Evolutionary conservation across 2,888 invertebrate species (phyloP).

Genomic region (Eumerus sabulonum): DNA sequence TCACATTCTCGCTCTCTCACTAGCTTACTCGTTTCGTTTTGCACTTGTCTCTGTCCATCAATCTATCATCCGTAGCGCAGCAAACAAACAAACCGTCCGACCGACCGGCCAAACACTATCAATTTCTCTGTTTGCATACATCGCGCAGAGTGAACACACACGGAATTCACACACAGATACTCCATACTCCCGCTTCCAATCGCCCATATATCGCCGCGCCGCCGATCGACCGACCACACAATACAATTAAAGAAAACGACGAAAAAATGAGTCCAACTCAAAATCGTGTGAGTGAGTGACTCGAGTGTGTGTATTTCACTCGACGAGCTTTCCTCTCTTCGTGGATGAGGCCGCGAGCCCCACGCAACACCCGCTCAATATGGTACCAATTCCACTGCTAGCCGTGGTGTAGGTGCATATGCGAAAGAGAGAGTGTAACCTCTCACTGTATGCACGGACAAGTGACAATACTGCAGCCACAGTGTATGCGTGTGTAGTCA

Average conservation of each 20-base stretch:
- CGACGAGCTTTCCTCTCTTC: slow-evolving; percentile 25
- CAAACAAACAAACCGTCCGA: slow-evolving; percentile 11
- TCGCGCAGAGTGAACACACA: not conserved
- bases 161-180: slow-evolving; percentile 34
- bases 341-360: not conserved
- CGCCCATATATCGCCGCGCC: not conserved
- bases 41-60: slow-evolving; percentile 4
- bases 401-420: slow-evolving; percentile 32
- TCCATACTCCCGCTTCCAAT: not conserved
- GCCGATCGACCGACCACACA: slow-evolving; percentile 10
- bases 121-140: slow-evolving; percentile 41
- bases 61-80: not conserved
- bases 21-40: slow-evolving; percentile 2
- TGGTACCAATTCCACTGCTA: not conserved
- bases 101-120: slow-evolving; percentile 26
- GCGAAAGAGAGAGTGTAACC: slow-evolving; percentile 22
- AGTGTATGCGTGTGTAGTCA: slow-evolving; percentile 4
- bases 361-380: slow-evolving; percentile 25
- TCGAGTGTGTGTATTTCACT: too few relatives aligned
- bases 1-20: slow-evolving; percentile 18
- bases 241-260: not conserved
- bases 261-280: slow-evolving; percentile 7
- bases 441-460: slow-evolving; percentile 1
- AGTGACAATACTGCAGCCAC: not conserved
- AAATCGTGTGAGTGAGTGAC: not conserved